phyloP scores from a whole-genome alignment of 2,113 vertebrate species.

The Pterophyllum scalare region DNA sequence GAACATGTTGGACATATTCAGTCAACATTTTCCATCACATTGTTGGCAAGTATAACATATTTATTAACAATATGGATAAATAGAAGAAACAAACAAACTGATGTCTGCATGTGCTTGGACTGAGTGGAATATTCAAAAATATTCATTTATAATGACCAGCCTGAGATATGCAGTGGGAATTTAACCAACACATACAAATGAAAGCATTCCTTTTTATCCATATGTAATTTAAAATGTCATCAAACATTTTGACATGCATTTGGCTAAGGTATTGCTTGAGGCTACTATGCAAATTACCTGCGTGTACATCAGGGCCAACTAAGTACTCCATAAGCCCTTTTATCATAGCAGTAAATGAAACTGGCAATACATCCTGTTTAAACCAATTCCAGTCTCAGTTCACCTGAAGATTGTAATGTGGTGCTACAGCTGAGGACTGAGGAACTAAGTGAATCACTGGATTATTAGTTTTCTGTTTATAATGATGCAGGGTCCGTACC shows the following conservation, averaged over 20 bases:
- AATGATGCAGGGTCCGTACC: no score
- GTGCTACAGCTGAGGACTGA: background rate
- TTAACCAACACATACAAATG: background rate
- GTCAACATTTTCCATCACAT: no score
- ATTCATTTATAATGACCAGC: background rate
- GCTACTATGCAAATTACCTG: conserved; percentile 3
- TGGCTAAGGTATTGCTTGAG: background rate
- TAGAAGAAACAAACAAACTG: background rate
- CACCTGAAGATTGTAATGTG: conserved; percentile 3
- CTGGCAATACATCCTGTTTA: background rate
- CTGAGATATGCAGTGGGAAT: background rate
- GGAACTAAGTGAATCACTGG: background rate
- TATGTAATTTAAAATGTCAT: background rate
- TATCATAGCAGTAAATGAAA: conserved; percentile 36
- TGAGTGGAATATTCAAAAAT: conserved; percentile 9
- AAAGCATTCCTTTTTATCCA: background rate
- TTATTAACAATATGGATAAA: background rate
- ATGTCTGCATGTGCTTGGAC: background rate
- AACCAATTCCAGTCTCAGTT: background rate
- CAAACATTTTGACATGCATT: background rate
- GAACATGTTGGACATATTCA: conserved; percentile 1
- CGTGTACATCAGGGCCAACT: conserved; percentile 14
- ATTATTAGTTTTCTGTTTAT: background rate
- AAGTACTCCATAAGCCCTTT: conserved; percentile 38
- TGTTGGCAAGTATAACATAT: no score